phyloP scores from a whole-genome alignment of 2,888 invertebrate genomes.

The Carpatolechia fugitivella region DNA sequence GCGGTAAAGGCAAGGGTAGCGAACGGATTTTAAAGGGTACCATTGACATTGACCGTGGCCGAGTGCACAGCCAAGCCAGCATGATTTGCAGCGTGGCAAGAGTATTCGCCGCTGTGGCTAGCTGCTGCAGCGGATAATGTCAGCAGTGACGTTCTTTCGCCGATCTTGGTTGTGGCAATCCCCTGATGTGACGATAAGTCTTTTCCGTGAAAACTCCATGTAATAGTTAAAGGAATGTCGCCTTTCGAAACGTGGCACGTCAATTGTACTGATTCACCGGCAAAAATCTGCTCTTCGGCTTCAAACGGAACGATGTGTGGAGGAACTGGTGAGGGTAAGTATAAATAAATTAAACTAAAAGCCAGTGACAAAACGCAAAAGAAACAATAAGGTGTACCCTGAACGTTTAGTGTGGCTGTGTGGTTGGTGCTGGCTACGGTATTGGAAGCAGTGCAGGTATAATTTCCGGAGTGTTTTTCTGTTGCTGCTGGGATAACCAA shows the following conservation, averaged over 20 bases:
- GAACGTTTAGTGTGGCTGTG: constrained; percentile 82
- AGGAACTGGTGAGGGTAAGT: constrained; percentile 68
- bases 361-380: constrained; percentile 36
- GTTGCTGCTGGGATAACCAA: constrained; percentile 83
- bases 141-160: constrained; percentile 82
- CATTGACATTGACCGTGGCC: constrained; percentile 82
- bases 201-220: constrained; percentile 86
- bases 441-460: constrained; percentile 87
- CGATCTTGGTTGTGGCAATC: constrained; percentile 79
- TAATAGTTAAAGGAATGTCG: constrained; percentile 84
- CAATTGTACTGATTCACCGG: constrained; percentile 82
- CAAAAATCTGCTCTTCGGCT: constrained; percentile 81
- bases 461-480: constrained; percentile 85
- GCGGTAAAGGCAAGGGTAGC: constrained; percentile 55
- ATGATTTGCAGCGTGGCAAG: constrained; percentile 83
- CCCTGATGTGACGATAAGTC: constrained; percentile 76
- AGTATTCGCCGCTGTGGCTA: constrained; percentile 85
- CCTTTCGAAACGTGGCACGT: constrained; percentile 83
- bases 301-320: constrained; percentile 82
- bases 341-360: constrained; percentile 38
- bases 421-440: constrained; percentile 82
- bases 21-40: constrained; percentile 67
- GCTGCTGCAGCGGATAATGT: constrained; percentile 82
- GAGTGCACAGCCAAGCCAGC: constrained; percentile 82
- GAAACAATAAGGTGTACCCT: constrained; percentile 75